These are phyloP conservation scores for Salvelinus sp. DNA, from an alignment of 2,113 vertebrate genomes.

Conservation along the genomic window DNA sequence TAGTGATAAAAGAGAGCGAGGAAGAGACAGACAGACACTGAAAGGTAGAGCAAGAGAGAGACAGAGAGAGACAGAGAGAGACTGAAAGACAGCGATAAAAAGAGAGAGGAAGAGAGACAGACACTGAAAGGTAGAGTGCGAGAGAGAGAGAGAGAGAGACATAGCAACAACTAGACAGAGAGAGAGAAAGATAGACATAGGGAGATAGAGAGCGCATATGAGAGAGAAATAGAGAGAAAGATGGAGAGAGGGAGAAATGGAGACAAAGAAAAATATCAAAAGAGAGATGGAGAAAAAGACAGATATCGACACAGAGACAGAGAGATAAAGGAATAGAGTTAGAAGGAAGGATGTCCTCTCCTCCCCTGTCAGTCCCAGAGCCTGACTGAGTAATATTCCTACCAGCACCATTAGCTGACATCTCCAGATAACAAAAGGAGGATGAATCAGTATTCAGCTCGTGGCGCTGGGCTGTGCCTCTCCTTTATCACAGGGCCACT, in stretches of 20 bases:
- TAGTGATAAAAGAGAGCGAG: too few species aligned
- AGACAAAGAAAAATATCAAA: background rate
- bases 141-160: too few species aligned
- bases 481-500: conserved; percentile 63
- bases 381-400: conserved; percentile 42
- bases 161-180: too few species aligned
- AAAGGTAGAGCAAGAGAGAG: too few species aligned
- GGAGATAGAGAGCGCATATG: background rate
- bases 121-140: too few species aligned
- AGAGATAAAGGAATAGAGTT: background rate
- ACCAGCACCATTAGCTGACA: conserved; percentile 57
- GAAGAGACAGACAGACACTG: too few species aligned
- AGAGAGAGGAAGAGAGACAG: too few species aligned
- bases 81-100: too few species aligned
- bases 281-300: background rate
- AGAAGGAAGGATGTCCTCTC: conserved; percentile 18
- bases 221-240: background rate
- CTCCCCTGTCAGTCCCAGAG: conserved; percentile 2
- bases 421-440: conserved; percentile 60
- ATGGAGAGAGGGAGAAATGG: conserved; percentile 46
- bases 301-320: conserved; percentile 27
- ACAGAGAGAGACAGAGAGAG: too few species aligned
- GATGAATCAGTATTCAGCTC: conserved; percentile 69
- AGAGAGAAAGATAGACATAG: background rate
- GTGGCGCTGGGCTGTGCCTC: conserved; percentile 16